Evolutionary conservation across 2,888 invertebrate genomes (phyloP).

Genomic region (Rhorus exstirpatorius): DNA sequence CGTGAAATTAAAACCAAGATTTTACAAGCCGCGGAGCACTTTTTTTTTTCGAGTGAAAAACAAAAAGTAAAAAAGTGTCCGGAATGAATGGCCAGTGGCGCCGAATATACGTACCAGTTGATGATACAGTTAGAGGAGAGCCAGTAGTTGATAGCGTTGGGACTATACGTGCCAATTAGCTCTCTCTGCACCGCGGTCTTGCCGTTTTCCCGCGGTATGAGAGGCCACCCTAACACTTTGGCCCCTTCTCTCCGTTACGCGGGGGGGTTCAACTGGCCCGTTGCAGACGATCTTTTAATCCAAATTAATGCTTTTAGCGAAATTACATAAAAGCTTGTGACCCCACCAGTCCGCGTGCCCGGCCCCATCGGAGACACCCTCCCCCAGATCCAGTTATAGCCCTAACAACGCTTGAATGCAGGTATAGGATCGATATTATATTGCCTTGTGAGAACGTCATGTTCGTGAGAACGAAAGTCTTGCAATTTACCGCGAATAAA

Average conservation of each 20-base stretch:
- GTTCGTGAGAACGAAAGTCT: background rate
- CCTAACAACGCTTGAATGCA: constrained; percentile 18
- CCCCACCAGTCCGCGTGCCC: constrained; percentile 73
- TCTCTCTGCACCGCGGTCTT: no score
- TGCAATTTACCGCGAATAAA: background rate
- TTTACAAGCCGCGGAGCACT: constrained; percentile 27
- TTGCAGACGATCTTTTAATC: constrained; percentile 83
- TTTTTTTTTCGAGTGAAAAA: background rate
- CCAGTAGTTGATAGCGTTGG: constrained; percentile 20
- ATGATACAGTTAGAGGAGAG: constrained; percentile 10
- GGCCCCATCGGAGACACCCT: constrained; percentile 22
- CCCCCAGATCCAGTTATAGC: constrained; percentile 40
- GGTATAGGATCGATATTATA: constrained; percentile 37
- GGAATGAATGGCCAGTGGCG: background rate
- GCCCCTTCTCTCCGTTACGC: constrained; percentile 63
- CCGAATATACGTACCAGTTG: background rate
- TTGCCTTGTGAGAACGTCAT: no score
- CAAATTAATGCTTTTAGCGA: constrained; percentile 84
- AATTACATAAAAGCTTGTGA: constrained; percentile 82
- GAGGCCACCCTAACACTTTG: no score
- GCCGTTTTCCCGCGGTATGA: no score
- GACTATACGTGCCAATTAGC: constrained; percentile 77
- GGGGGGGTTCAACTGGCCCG: constrained; percentile 62
- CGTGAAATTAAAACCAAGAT: constrained; percentile 47
- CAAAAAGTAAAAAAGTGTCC: background rate